Base-by-base conservation (phyloP, 1,140 invertebrate genomes). In the Pectinophora gossypiella region DNA sequence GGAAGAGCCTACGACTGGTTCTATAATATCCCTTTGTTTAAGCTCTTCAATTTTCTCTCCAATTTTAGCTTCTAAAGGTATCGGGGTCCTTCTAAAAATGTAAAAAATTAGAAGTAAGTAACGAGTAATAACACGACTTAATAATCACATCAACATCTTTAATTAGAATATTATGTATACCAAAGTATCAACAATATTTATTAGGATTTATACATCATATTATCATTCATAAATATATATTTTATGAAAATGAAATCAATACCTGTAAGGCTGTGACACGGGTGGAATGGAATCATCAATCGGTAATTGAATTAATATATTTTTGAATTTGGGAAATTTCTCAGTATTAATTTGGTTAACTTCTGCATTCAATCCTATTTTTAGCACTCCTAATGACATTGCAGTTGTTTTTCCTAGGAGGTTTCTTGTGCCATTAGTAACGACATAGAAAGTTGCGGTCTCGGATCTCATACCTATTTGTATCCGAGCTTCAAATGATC, bases 1-100 rank as follows among this genome's bases (percentile, higher is more conserved):
- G 18, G 70, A 70, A 6, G 65, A 61, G 0, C 60, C 64, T 9
- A 43, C 44, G 22, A 74, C 66, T 32, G 51, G 27, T 53, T 76
- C 71, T 15, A 57, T 57, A 38, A 59, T 59, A 21, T 54, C 51
- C 7, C 5, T 18, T 27, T 40, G 1, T 6, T 22, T 0, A 5
- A 51, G 23, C 13, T 59, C 51, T 1, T 51, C 19, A 10, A 55
- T 42, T 51, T 59, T 59, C 5, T 7, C n/a, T 0, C 54, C 10
- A 6, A 59, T 19, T 35, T 59, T 59, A 1, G 40, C 47, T 48
- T 59, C 57, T 19, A 59, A 15, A 2, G 51, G 57, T 6, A 59
- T 51, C 10, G 51, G 57, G 12, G 51, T 48, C 19, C 52, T 42
- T 43, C 15, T 18, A 43, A 16, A 1, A 3, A 16, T 16, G n/a